Conservation (phyloP, 1,140 invertebrate genomes). For the Temnothorax curvispinosus region DNA sequence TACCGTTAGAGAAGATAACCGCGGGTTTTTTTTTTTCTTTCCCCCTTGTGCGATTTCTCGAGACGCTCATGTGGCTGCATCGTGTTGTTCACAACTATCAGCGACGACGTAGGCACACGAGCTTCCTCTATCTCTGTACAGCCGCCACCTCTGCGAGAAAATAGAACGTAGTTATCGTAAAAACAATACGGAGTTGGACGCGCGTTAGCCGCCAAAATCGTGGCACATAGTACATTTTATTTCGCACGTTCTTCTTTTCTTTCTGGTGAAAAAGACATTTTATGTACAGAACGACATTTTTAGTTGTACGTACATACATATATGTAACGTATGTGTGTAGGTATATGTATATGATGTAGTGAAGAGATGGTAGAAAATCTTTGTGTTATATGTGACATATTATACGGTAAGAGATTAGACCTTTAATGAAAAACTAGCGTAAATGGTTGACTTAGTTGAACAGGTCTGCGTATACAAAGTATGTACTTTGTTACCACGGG, state of each 20-base stretch:
- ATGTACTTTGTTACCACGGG: background rate
- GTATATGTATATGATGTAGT: conserved; percentile 18
- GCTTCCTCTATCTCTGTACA: conserved; percentile 13
- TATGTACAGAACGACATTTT: conserved; percentile 41
- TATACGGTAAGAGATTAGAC: background rate
- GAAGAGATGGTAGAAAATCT: background rate
- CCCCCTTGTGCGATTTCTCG: conserved; percentile 34
- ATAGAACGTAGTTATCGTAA: conserved; percentile 30
- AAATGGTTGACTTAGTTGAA: conserved; percentile 23
- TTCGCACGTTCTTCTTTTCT: conserved; percentile 34
- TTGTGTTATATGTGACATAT: conserved; percentile 44
- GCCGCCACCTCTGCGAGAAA: conserved; percentile 13
- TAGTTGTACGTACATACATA: conserved; percentile 20
- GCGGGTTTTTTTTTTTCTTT: conserved; percentile 28
- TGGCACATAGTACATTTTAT: conserved; percentile 31
- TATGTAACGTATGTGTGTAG: background rate
- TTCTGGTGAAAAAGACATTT: conserved; percentile 26
- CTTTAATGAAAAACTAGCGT: conserved; percentile 5
- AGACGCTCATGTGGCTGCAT: conserved; percentile 50
- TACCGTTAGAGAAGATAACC: conserved; percentile 59
- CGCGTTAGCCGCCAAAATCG: conserved; percentile 6
- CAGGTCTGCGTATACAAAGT: background rate
- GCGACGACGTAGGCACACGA: conserved; percentile 34
- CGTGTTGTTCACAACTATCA: conserved; percentile 22
- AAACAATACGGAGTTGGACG: conserved; percentile 22